Conservation (phyloP, 2,888 invertebrate genomes). For the Octonoba sinensis region DNA sequence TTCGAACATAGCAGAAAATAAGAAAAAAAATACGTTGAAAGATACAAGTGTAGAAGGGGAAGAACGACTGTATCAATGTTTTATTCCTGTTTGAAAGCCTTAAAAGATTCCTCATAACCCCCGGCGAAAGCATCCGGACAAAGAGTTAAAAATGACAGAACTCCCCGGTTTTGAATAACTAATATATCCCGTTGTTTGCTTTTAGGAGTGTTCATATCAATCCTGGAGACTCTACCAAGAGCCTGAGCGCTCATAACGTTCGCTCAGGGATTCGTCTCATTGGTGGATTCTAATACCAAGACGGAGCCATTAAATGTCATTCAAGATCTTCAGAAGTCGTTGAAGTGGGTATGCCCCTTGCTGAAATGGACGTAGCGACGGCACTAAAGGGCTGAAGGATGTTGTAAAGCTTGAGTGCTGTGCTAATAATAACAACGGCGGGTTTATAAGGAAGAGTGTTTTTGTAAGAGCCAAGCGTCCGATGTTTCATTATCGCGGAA, state of each 20-base stretch:
- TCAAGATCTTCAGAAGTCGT: conserved; percentile 53
- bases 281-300: conserved; percentile 22
- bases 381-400: conserved; percentile 37
- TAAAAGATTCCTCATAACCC: conserved; percentile 43
- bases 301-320: conserved; percentile 49
- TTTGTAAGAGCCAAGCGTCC: conserved; percentile 42
- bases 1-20: no score
- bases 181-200: conserved; percentile 59
- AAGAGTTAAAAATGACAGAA: conserved; percentile 50
- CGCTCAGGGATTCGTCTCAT: conserved; percentile 6
- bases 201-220: conserved; percentile 48
- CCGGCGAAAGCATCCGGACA: conserved; percentile 21
- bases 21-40: no score
- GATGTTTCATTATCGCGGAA: conserved; percentile 37
- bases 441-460: conserved; percentile 39
- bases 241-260: conserved; percentile 10
- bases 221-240: conserved; percentile 20
- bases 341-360: conserved; percentile 42
- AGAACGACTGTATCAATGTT: conserved; percentile 12
- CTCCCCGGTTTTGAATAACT: conserved; percentile 28
- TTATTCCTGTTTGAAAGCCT: conserved; percentile 34
- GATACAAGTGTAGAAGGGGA: neutral
- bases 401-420: conserved; percentile 47
- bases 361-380: conserved; percentile 15
- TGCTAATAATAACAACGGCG: conserved; percentile 58